Evolutionary conservation across 2,888 invertebrate species (phyloP).

Genomic region (Tolmerus cingulatus): DNA sequence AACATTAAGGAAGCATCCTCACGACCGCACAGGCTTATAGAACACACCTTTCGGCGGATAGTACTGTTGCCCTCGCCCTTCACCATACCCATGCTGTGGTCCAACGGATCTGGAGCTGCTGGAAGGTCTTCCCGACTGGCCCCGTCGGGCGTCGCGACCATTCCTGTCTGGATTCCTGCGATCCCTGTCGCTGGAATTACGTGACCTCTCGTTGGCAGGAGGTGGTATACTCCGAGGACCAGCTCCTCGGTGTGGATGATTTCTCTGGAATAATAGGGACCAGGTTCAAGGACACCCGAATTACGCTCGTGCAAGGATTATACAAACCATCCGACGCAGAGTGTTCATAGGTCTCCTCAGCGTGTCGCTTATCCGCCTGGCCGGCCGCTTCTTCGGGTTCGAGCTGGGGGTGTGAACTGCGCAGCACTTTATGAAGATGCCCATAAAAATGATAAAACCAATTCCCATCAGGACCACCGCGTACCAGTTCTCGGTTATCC

Average conservation of each 20-base stretch:
- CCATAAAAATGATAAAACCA: constrained; percentile 94
- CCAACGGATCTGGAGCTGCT: constrained; percentile 63
- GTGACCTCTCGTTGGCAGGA: constrained; percentile 63
- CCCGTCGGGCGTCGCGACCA: constrained; percentile 56
- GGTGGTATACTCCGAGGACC: constrained; percentile 65
- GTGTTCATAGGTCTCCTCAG: constrained; percentile 91
- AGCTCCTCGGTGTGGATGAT: constrained; percentile 54
- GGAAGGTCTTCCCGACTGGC: constrained; percentile 60
- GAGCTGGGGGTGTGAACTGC: constrained; percentile 99
- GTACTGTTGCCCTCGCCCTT: constrained; percentile 77
- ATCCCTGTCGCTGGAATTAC: constrained; percentile 59
- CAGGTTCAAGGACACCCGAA: neutral
- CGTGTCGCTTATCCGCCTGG: constrained; percentile 91
- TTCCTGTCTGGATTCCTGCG: constrained; percentile 56
- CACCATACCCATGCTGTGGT: constrained; percentile 73
- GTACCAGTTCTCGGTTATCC: constrained; percentile 97
- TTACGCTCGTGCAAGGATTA: neutral
- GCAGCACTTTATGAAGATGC: constrained; percentile 97
- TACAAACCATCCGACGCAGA: constrained; percentile 80
- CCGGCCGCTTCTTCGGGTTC: constrained; percentile 97
- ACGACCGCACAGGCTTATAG: constrained; percentile 53
- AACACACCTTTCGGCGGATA: constrained; percentile 75
- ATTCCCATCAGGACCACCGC: constrained; percentile 91
- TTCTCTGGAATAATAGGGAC: constrained; percentile 6
- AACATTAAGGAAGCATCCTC: constrained; percentile 22